These are phyloP conservation scores for Ciconia maguari DNA, from an alignment of 2,113 vertebrate species.

Conservation along the genomic window DNA sequence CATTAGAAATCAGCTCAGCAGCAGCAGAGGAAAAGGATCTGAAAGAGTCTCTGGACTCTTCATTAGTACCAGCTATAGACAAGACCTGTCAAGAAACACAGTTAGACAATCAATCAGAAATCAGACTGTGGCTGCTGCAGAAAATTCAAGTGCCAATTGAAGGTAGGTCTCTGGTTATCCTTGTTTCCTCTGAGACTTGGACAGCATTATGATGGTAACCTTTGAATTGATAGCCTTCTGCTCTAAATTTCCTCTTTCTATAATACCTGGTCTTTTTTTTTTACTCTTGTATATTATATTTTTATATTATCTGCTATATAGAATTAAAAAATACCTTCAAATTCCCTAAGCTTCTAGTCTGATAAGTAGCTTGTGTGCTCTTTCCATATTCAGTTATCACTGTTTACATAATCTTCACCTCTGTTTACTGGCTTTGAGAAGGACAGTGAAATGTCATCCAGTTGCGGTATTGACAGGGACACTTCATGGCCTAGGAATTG, in stretches of 20 bases:
- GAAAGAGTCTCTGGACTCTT: slow-evolving; percentile 61
- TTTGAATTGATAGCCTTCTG: not conserved
- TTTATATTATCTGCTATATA: not conserved
- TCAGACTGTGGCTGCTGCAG: slow-evolving; percentile 89
- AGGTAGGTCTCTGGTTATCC: slow-evolving; percentile 76
- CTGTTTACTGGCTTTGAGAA: not conserved
- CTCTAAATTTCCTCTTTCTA: not conserved
- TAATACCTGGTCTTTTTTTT: not conserved
- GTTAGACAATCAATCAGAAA: slow-evolving; percentile 84
- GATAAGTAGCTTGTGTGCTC: not conserved
- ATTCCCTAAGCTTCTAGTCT: not conserved
- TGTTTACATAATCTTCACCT: not conserved
- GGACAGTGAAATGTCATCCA: not conserved
- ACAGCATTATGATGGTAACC: not conserved
- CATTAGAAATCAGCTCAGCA: slow-evolving; percentile 40
- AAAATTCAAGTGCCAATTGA: slow-evolving; percentile 95
- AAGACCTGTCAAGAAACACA: slow-evolving; percentile 66
- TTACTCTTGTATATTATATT: not conserved
- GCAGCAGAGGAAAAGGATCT: slow-evolving; percentile 52
- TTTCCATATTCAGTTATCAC: not conserved
- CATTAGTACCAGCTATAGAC: slow-evolving; percentile 66
- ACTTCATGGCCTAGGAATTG: not conserved
- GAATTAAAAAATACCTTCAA: not conserved
- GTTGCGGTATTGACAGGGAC: not conserved
- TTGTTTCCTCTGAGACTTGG: slow-evolving; percentile 34